Evolutionary conservation across 2,797 vertebrate genomes (phyloP).

Genomic region (Danio kyathit): DNA sequence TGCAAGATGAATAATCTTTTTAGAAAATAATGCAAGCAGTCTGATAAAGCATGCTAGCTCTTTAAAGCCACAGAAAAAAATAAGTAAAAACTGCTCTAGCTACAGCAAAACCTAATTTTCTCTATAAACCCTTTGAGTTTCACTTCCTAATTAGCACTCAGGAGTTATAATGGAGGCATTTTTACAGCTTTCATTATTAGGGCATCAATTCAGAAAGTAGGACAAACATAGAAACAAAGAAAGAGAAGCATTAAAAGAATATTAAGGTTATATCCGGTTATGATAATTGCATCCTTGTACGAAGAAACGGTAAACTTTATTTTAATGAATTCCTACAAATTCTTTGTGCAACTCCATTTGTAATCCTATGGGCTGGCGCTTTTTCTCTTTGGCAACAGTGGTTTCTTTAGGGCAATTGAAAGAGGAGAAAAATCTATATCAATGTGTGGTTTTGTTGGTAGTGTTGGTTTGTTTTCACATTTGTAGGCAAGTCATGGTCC

Average conservation of each 20-base stretch:
- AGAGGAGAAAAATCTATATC: slow-evolving; percentile 68
- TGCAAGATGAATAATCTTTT: too few species aligned
- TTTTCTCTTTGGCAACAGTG: slow-evolving; percentile 98
- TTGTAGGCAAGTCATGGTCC: slow-evolving; percentile 80
- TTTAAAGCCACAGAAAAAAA: slow-evolving; percentile 40
- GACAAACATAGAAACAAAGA: slow-evolving; percentile 59
- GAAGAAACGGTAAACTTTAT: slow-evolving; percentile 76
- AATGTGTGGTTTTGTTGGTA: slow-evolving; percentile 57
- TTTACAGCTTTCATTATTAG: slow-evolving; percentile 78
- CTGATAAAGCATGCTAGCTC: slow-evolving; percentile 5
- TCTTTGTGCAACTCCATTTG: slow-evolving; percentile 63
- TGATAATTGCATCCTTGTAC: slow-evolving; percentile 71
- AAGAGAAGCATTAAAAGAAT: slow-evolving; percentile 57
- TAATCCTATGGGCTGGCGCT: slow-evolving; percentile 72
- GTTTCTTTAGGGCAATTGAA: slow-evolving; percentile 86
- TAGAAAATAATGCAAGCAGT: slow-evolving; percentile 19
- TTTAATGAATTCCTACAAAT: slow-evolving; percentile 66
- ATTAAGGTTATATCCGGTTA: slow-evolving; percentile 54
- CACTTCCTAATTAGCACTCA: slow-evolving; percentile 77
- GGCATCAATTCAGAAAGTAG: slow-evolving; percentile 77
- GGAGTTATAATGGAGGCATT: slow-evolving; percentile 89
- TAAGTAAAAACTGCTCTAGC: slow-evolving; percentile 49
- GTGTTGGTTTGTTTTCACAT: slow-evolving; percentile 78
- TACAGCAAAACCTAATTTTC: slow-evolving; percentile 75
- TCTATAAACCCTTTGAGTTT: slow-evolving; percentile 70